Evolutionary conservation across 2,797 vertebrate species (phyloP).

Genomic region (Thamnophis elegans): DNA sequence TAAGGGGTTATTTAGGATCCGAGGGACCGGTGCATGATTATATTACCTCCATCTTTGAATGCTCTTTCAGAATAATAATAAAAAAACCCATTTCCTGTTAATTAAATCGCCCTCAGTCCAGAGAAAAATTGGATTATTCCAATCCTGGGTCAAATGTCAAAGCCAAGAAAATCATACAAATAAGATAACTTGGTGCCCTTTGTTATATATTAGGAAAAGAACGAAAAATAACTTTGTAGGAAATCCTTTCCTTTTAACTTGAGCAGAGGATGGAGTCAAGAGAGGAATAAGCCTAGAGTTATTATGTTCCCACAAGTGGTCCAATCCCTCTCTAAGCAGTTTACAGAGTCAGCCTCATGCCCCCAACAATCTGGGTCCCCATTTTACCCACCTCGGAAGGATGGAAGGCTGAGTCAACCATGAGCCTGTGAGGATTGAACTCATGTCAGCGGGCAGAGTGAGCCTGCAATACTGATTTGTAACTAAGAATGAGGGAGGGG

Average conservation of each 20-base stretch:
- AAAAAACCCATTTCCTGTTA: conserved; percentile 37
- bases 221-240: background rate
- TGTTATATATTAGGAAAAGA: background rate
- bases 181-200: background rate
- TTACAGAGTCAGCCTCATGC: too few relatives aligned
- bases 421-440: too few relatives aligned
- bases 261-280: background rate
- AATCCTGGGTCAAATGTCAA: background rate
- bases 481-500: too few relatives aligned
- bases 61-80: conserved; percentile 36
- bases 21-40: conserved; percentile 39
- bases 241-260: background rate
- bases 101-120: conserved; percentile 41
- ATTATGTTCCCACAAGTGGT: background rate
- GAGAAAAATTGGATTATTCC: background rate
- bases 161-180: background rate
- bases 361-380: too few relatives aligned
- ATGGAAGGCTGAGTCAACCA: too few relatives aligned
- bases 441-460: too few relatives aligned
- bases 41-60: conserved; percentile 38
- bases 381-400: too few relatives aligned
- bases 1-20: conserved; percentile 55
- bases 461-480: too few relatives aligned
- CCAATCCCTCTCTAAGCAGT: background rate
- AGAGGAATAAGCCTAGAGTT: background rate